Base-by-base conservation (phyloP, 2,797 vertebrate species). In the Cryptoblepharus egeriae region DNA sequence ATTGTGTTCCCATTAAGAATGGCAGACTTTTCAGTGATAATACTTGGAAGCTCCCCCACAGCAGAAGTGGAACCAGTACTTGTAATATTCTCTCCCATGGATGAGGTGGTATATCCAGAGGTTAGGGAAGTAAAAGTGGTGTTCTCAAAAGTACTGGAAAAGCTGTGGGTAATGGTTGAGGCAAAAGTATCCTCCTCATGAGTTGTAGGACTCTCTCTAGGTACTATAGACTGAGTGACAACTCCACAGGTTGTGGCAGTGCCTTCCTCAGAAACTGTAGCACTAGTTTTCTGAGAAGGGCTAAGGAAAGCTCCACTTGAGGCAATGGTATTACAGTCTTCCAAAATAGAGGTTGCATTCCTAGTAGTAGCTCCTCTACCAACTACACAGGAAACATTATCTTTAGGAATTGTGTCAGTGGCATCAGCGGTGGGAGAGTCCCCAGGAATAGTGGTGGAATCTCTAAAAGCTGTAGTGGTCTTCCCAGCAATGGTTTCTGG, bases 401-500 rank as follows among this genome's bases (percentile, higher is more conserved):
- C 64, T 55, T 70, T 74, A 57, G 70, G 18, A 39, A 37, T 65
- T 16, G 3, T 64, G 30, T 52, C 39, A 16, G 37, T 22, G n/a
- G 58, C 45, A 55, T 12, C 28, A 55, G 6, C 57, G 70, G 18
- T 64, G 32, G 6, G 42, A 12, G 26, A 52, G 15, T 49, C 30
- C 11, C 67, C n/a, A 28, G 20, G 26, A 55, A 15, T 15, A 28
- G 11, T 52, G 60, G n/a, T 13, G 24, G 30, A 3, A 13, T 73
- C 64, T 37, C 45, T 42, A 39, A 39, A 39, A 65, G 26, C 3
- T 22, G 28, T 64, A 64, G 32, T 5, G 70, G 30, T 22, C 45
- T 80, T 52, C 18, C n/a, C 45, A 55, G 60, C 20, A 39, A 52
- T n/a, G 24, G 32, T 74, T 81, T 74, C 68, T 63, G 78, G 69